Base-by-base conservation (phyloP, 1,140 invertebrate species). In the Cotesia chilonis region DNA sequence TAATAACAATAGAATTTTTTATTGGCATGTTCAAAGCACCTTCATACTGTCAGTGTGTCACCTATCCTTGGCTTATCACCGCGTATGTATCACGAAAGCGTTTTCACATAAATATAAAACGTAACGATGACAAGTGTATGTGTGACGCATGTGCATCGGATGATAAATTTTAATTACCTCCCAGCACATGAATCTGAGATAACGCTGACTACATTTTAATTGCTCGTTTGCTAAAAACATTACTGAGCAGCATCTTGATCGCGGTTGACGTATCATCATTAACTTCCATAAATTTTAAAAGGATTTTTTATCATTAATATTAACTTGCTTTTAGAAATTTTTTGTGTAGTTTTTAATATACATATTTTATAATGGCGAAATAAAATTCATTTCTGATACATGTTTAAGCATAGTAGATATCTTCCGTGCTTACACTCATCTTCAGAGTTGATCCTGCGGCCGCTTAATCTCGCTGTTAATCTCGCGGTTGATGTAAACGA, bases 171-270 rank as follows among this genome's bases (percentile, higher is more conserved):
- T 81, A 82, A 81, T 80, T 75, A 79, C 72, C 64, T 75, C 61
- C 14, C 2, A 28, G 28, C 28, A 28, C 28, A 68, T 70, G 75
- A 74, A 81, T 81, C 78, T 81, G 28, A 75, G 80, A 81, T 79
- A 81, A 72, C 77, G 75, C 77, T 82, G 81, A 81, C 77, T 81
- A 77, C 79, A 68, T 80, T 82, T 82, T 82, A 82, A 82, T 82
- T 82, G 77, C 76, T 76, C 70, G 66, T 74, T 78, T 76, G 65
- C 71, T 75, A 59, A 14, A 74, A 68, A 74, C 55, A 70, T 64
- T 74, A 73, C 74, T 69, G 63, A 81, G 78, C 79, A 72, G 75
- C 80, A 81, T 81, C 74, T 80, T 78, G 76, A 81, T 79, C 76
- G 64, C 65, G 3, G 71, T n/a, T 7, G 20, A n/a, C 10, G 6